Conservation (phyloP, 2,888 invertebrate genomes). For the Chorisops tibialis region DNA sequence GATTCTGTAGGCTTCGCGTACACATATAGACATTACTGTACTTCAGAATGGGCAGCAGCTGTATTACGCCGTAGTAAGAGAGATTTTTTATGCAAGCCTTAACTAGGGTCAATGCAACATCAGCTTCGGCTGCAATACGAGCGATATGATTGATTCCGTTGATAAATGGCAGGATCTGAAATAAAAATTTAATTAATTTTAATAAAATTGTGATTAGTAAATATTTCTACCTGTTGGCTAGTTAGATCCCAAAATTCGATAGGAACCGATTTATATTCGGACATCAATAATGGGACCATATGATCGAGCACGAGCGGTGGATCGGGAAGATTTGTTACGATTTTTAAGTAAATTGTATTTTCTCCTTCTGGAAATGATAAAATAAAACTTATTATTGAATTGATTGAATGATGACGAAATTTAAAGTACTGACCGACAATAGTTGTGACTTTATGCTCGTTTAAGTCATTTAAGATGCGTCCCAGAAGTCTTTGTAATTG, state of each 20-base stretch:
- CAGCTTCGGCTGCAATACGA: conserved; percentile 83
- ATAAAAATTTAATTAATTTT: conserved; percentile 4
- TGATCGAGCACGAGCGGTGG: conserved; percentile 80
- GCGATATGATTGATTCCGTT: conserved; percentile 91
- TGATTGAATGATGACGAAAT: conserved; percentile 10
- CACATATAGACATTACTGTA: conserved; percentile 84
- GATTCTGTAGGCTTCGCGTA: conserved; percentile 67
- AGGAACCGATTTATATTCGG: conserved; percentile 61
- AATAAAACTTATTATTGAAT: neutral
- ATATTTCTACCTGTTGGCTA: conserved; percentile 77
- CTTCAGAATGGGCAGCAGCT: conserved; percentile 74
- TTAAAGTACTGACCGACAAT: conserved; percentile 59
- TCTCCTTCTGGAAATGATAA: conserved; percentile 64
- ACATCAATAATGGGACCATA: conserved; percentile 82
- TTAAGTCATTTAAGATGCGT: conserved; percentile 77
- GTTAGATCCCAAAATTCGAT: conserved; percentile 88
- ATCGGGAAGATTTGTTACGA: conserved; percentile 75
- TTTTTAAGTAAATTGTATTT: conserved; percentile 85
- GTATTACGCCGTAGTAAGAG: conserved; percentile 72
- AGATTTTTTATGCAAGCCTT: conserved; percentile 93
- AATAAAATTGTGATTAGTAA: conserved; percentile 2
- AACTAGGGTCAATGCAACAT: conserved; percentile 89
- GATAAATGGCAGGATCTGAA: conserved; percentile 76
- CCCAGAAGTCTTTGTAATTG: conserved; percentile 72
- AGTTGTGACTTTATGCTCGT: conserved; percentile 74